Percentiles rank a stretch among this genome's conserved stretches.
Conservation (phyloP, 2,113 vertebrate species). For the Barnardius zonarius region DNA sequence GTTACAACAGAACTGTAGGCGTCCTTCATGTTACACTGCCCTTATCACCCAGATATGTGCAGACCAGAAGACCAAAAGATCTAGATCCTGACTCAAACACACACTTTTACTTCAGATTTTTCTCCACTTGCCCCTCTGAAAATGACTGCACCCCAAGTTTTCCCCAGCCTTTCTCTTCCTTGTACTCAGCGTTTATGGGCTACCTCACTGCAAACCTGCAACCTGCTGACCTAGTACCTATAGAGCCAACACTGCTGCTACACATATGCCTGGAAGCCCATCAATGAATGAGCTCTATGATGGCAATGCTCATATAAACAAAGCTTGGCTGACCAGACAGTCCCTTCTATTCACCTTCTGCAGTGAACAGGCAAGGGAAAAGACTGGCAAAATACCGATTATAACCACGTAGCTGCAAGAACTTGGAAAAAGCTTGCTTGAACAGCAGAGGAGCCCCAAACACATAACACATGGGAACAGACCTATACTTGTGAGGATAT, state of each 20-base stretch:
- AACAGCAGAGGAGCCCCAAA: background rate
- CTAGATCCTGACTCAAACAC: background rate
- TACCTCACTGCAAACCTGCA: background rate
- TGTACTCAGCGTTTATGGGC: fast-evolving
- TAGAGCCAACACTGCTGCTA: background rate
- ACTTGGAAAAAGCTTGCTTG: background rate
- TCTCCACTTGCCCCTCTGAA: background rate
- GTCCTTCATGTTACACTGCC: fast-evolving
- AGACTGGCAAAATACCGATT: background rate
- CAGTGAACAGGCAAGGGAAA: background rate
- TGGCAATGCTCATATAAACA: background rate
- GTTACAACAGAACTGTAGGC: background rate
- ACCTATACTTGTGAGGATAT: background rate
- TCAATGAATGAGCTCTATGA: background rate
- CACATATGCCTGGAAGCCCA: background rate
- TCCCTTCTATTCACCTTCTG: background rate
- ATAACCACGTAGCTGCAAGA: background rate
- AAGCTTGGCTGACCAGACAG: background rate
- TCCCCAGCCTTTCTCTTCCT: background rate
- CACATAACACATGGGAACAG: fast-evolving
- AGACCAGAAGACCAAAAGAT: background rate
- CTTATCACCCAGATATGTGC: background rate
- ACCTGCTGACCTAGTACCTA: background rate
- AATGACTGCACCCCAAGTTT: background rate
- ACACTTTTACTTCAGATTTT: background rate